These are phyloP conservation scores for Drosophila fungiperda DNA, from an alignment of 2,888 invertebrate genomes.

Conservation along the genomic window DNA sequence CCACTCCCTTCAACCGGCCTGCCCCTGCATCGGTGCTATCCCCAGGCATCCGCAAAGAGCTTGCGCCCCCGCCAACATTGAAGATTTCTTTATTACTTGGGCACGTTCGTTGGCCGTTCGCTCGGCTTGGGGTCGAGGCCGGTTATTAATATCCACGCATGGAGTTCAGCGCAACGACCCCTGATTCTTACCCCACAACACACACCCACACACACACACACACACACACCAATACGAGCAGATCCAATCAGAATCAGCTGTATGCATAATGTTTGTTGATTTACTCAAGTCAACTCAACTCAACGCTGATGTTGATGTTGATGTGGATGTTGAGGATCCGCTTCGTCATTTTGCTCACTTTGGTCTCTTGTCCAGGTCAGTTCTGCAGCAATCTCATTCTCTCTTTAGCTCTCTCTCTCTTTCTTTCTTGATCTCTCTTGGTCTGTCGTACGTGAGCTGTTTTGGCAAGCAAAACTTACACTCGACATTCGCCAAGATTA, in stretches of 20 bases:
- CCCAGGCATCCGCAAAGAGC: conserved; percentile 48
- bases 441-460: conserved; percentile 56
- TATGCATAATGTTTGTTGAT: conserved; percentile 75
- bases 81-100: conserved; percentile 80
- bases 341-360: conserved; percentile 56
- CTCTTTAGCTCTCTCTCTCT: not conserved
- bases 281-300: conserved; percentile 47
- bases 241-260: conserved; percentile 68
- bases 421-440: not conserved
- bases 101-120: conserved; percentile 61
- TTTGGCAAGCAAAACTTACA: conserved; percentile 52
- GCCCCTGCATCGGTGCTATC: conserved; percentile 12
- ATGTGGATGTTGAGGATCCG: conserved; percentile 61
- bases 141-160: conserved; percentile 79
- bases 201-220: not conserved
- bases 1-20: not conserved
- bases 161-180: conserved; percentile 65
- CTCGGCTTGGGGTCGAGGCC: conserved; percentile 78
- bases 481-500: not conserved
- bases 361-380: conserved; percentile 74
- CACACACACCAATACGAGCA: conserved; percentile 4
- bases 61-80: conserved; percentile 64
- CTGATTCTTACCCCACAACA: conserved; percentile 2
- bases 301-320: not conserved
- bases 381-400: conserved; percentile 28